Conservation (phyloP, 64 coral and sea anemone species). For the Hydrozoanthus tunicans region DNA sequence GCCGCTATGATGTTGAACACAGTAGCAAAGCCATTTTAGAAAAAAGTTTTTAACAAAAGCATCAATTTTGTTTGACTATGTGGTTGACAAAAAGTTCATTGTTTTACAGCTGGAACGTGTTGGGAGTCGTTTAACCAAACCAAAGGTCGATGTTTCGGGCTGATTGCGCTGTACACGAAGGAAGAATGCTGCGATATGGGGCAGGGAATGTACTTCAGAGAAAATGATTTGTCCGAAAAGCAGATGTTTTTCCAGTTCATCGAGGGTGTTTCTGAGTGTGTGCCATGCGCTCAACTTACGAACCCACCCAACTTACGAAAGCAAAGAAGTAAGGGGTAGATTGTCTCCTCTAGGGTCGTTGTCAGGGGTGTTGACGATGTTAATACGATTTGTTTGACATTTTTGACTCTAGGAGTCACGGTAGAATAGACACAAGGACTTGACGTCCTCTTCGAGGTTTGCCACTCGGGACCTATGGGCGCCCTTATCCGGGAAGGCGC, state of each 20-base stretch:
- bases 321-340: background rate
- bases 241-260: slow-evolving; percentile 11
- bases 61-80: no score
- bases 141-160: background rate
- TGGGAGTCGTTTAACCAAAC: background rate
- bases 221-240: background rate
- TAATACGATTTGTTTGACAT: no score
- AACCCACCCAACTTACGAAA: background rate
- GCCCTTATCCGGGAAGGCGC: no score
- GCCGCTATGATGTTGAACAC: no score
- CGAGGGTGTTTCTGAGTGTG: slow-evolving; percentile 14
- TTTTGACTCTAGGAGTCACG: no score
- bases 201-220: slow-evolving; percentile 6
- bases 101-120: slow-evolving; percentile 26
- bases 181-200: slow-evolving; percentile 5
- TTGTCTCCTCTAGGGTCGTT: no score
- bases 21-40: no score
- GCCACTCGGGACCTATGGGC: no score
- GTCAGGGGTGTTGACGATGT: no score
- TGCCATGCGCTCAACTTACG: background rate
- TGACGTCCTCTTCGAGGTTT: no score
- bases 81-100: background rate
- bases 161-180: slow-evolving; percentile 12
- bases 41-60: no score
- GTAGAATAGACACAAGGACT: no score